Base-by-base conservation (phyloP, 1,140 invertebrate species). In the Eriosoma lanigerum region DNA sequence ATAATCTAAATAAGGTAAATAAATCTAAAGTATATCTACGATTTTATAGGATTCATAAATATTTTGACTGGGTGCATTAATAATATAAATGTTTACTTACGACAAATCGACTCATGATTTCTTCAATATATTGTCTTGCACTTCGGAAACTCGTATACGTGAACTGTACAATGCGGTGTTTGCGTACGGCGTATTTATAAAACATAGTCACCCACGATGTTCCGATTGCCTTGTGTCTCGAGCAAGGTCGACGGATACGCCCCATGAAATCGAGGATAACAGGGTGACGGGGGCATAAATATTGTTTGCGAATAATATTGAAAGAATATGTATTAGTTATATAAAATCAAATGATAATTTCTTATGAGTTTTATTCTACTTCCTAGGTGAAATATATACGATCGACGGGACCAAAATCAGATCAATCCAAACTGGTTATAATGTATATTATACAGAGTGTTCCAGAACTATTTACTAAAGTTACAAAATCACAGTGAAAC, bases 21-120 rank as follows among this genome's bases (percentile, higher is more conserved):
- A n/a, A n/a, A n/a, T n/a, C n/a, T n/a, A n/a, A n/a, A n/a, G n/a
- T 38, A 84, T 81, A n/a, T n/a, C n/a, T n/a, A n/a, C n/a, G n/a
- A n/a, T n/a, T n/a, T n/a, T n/a, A n/a, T n/a, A n/a, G n/a, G n/a
- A n/a, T n/a, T n/a, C n/a, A n/a, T n/a, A n/a, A n/a, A n/a, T n/a
- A n/a, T n/a, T n/a, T n/a, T n/a, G n/a, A n/a, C n/a, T n/a, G n/a
- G n/a, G n/a, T n/a, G n/a, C n/a, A n/a, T n/a, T n/a, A n/a, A n/a
- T 38, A 84, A 81, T 81, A 76, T 17, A 82, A 38, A 38, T 52
- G 32, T 75, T 38, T 38, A 56, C 72, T 75, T n/a, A 75, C 72
- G 72, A 75, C 72, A 75, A 75, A 75, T 75, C 54, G 29, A 26
- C 15, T 75, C 72, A 75, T 75, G 72, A 56, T 75, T 58, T 75